Percentiles rank a stretch among this genome's conserved stretches.
Evolutionary conservation across 2,113 vertebrate genomes (phyloP).

Genomic region (Tragulus kanchil): DNA sequence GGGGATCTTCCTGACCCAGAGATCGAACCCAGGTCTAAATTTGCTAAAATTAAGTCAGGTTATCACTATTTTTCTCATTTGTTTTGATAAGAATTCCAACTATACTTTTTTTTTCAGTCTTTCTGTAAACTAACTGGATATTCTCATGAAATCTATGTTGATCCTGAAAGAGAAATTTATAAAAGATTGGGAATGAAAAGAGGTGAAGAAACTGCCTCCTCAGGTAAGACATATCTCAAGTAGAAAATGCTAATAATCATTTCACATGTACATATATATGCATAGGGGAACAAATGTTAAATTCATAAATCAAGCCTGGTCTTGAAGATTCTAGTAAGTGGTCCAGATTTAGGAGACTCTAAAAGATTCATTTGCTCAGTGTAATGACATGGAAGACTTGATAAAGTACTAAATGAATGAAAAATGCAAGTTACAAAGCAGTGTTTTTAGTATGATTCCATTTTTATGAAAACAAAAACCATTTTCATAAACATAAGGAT

Average conservation of each 20-base stretch:
- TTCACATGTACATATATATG: not conserved
- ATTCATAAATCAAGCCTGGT: not conserved
- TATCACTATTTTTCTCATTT: slow-evolving; percentile 26
- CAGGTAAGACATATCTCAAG: slow-evolving; percentile 88
- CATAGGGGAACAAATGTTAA: not conserved
- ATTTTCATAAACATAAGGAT: not conserved
- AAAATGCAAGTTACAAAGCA: not conserved
- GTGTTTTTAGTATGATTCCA: not conserved
- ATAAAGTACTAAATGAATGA: not conserved
- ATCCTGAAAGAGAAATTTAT: slow-evolving; percentile 94
- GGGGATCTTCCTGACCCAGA: not conserved
- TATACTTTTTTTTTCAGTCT: slow-evolving; percentile 85
- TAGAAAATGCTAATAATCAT: not conserved
- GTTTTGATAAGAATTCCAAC: slow-evolving; percentile 14
- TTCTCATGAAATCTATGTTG: slow-evolving; percentile 95
- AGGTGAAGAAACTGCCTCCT: slow-evolving; percentile 89
- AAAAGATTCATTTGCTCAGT: not conserved
- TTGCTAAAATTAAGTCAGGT: slow-evolving; percentile 35
- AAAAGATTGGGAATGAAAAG: slow-evolving; percentile 94
- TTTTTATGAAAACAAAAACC: slow-evolving; percentile 44
- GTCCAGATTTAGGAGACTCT: not conserved
- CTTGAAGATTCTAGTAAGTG: not conserved
- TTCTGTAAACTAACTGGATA: slow-evolving; percentile 95
- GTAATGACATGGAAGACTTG: not conserved
- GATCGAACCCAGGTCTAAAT: not conserved